Evolutionary conservation across 1,140 invertebrate genomes (phyloP).

Genomic region (Tetramorium parvispinum): DNA sequence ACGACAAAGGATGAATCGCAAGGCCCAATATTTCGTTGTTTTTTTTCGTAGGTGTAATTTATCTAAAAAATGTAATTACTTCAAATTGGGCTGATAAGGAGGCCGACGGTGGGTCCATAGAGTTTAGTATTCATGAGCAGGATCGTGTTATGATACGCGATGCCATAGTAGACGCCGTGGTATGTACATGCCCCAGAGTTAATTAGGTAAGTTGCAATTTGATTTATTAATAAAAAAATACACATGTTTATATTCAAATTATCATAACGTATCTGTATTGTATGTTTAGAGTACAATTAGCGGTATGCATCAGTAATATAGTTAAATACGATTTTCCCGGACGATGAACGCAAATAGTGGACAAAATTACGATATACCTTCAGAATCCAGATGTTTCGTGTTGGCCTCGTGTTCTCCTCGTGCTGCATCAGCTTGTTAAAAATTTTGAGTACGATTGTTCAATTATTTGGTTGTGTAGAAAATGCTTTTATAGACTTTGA

Average conservation of each 20-base stretch:
- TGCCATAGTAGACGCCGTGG: slow-evolving; percentile 97
- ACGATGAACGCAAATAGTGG: slow-evolving; percentile 97
- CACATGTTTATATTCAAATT: background rate
- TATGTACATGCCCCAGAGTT: slow-evolving; percentile 96
- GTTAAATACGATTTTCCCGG: slow-evolving; percentile 98
- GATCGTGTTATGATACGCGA: slow-evolving; percentile 97
- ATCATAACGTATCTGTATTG: slow-evolving; percentile 52
- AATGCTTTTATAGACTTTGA: background rate
- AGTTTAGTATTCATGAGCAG: slow-evolving; percentile 97
- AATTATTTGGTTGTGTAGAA: background rate
- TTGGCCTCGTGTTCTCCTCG: slow-evolving; percentile 97
- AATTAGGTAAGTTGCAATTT: slow-evolving; percentile 88
- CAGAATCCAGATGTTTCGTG: slow-evolving; percentile 93
- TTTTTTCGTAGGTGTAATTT: slow-evolving; percentile 92
- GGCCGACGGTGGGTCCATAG: slow-evolving; percentile 90
- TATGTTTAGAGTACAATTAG: slow-evolving; percentile 92
- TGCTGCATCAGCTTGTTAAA: slow-evolving; percentile 98
- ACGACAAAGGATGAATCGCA: background rate
- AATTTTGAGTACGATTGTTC: slow-evolving; percentile 93
- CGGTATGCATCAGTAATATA: slow-evolving; percentile 95
- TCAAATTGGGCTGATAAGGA: slow-evolving; percentile 96
- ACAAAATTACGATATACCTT: slow-evolving; percentile 95
- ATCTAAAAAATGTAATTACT: slow-evolving; percentile 97
- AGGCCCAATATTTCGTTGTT: slow-evolving; percentile 17
- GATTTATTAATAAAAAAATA: background rate